Percentiles rank a stretch among this genome's conserved stretches.
Evolutionary conservation across 92 coral and sea anemone genomes (phyloP).

Genomic region (Desmophyllum pertusum): DNA sequence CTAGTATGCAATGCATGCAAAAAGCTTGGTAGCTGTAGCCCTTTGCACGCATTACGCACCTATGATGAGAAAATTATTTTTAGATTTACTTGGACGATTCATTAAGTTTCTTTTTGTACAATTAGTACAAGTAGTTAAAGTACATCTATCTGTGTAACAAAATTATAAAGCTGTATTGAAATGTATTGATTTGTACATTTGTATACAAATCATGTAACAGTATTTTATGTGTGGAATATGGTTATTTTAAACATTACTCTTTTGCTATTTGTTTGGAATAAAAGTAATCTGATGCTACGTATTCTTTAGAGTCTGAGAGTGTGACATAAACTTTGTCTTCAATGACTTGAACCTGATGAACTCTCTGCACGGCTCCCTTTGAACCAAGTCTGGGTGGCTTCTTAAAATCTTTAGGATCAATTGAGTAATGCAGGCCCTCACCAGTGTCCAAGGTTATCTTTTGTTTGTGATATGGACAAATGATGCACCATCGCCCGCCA

Average conservation of each 20-base stretch:
- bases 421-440: conserved; percentile 63
- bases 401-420: conserved; percentile 57
- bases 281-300: conserved; percentile 63
- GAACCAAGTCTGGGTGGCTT: conserved; percentile 66
- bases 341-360: conserved; percentile 50
- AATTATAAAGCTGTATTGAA: background rate
- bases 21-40: no score
- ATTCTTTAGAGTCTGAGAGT: conserved; percentile 49
- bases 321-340: conserved; percentile 61
- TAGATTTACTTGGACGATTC: no score
- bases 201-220: background rate
- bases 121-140: no score
- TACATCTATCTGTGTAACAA: no score
- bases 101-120: no score
- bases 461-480: conserved; percentile 72
- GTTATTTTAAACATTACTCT: background rate
- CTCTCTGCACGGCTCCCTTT: conserved; percentile 61
- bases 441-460: conserved; percentile 68
- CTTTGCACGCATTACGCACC: no score
- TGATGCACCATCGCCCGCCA: conserved; percentile 60
- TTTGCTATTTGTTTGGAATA: conserved; percentile 33
- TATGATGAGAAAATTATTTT: no score
- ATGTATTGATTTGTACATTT: background rate
- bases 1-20: no score
- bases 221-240: background rate